A percentile compares a stretch with the other conserved stretches of the same genome.
Conservation (phyloP, 2,113 vertebrate genomes). For the Crotophaga sulcirostris region DNA sequence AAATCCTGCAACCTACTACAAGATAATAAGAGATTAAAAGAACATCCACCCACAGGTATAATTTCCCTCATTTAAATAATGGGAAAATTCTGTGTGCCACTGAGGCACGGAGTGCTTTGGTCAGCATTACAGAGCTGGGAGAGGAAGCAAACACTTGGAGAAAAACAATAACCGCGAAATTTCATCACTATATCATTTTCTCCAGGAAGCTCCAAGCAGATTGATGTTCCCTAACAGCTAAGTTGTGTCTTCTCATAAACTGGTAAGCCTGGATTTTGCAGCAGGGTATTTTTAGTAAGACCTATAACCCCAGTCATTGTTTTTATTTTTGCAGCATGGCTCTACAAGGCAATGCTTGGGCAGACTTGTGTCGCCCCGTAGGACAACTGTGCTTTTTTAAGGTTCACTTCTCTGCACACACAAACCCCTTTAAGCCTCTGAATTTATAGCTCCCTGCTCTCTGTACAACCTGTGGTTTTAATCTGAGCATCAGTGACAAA, state of each 20-base stretch:
- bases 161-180: not conserved
- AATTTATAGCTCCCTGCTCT: not conserved
- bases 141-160: not conserved
- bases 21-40: not conserved
- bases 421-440: not conserved
- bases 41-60: not conserved
- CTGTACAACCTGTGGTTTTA: not conserved
- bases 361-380: not conserved
- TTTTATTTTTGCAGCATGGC: not conserved
- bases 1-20: not conserved
- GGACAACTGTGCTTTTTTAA: not conserved
- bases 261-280: not conserved
- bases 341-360: not conserved
- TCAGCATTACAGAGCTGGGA: not conserved
- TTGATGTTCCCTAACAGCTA: not conserved
- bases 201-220: not conserved
- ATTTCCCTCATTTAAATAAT: not conserved
- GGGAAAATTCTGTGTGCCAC: not conserved
- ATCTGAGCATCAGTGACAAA: rapidly evolving
- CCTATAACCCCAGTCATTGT: not conserved
- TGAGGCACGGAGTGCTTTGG: not conserved
- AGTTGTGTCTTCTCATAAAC: not conserved
- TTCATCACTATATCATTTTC: not conserved
- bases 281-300: not conserved
- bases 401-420: not conserved